These are phyloP conservation scores for Drosophila erecta DNA, from an alignment of 1,140 invertebrate species.

Conservation along the genomic window DNA sequence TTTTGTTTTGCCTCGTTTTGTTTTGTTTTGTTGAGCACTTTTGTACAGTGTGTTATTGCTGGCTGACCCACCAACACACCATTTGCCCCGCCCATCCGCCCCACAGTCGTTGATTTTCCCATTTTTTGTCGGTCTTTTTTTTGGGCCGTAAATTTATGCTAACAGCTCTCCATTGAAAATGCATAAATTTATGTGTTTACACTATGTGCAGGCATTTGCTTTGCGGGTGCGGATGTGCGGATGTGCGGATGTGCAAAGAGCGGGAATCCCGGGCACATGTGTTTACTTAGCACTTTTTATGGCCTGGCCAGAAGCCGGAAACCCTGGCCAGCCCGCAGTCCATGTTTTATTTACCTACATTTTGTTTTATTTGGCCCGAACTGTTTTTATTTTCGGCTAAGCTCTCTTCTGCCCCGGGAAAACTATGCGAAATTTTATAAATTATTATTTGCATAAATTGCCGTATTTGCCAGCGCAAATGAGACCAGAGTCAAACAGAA, in stretches of 20 bases:
- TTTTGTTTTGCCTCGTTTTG: constrained; percentile 48
- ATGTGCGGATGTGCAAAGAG: constrained; percentile 24
- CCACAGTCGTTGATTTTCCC: constrained; percentile 39
- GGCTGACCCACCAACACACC: constrained; percentile 31
- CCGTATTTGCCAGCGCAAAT: constrained; percentile 44
- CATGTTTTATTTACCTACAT: constrained; percentile 73
- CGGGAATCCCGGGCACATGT: constrained; percentile 61
- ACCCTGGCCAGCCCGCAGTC: constrained; percentile 30
- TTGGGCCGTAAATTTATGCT: constrained; percentile 79
- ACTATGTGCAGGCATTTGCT: constrained; percentile 79
- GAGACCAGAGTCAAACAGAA: constrained; percentile 47
- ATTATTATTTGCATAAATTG: constrained; percentile 73
- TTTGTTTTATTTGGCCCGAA: constrained; percentile 55
- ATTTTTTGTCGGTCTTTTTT: constrained; percentile 27
- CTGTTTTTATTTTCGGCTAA: constrained; percentile 46
- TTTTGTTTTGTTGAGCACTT: constrained; percentile 59
- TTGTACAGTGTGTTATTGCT: constrained; percentile 56
- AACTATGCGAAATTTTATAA: constrained; percentile 79
- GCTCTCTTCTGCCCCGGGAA: constrained; percentile 3
- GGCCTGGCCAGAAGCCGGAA: constrained; percentile 30
- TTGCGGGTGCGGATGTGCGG: constrained; percentile 40
- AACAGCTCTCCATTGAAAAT: constrained; percentile 84
- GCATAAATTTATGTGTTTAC: constrained; percentile 84
- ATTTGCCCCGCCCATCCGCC: neutral
- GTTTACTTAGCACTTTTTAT: constrained; percentile 83